Evolutionary conservation across 2,113 vertebrate species (phyloP).

Genomic region (Cisticola juncidis): DNA sequence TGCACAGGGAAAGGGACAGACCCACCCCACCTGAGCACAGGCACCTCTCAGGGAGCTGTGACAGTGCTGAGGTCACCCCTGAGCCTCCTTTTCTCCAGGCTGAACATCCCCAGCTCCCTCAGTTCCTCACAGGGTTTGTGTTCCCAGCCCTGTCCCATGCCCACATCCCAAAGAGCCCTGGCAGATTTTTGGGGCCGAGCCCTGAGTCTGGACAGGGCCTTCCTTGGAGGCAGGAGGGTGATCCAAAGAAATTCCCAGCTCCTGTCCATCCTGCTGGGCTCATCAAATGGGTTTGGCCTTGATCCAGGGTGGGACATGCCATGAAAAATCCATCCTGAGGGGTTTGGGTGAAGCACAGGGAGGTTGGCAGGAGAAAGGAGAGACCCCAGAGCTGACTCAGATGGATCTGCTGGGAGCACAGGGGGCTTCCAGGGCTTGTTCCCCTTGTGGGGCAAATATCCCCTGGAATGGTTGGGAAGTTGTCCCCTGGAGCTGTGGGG

Average conservation of each 20-base stretch:
- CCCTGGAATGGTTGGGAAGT: background rate
- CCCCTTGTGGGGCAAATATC: background rate
- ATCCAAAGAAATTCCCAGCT: background rate
- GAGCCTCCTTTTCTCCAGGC: background rate
- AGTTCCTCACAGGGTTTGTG: background rate
- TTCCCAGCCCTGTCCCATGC: background rate
- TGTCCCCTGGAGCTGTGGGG: background rate
- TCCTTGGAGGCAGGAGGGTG: background rate
- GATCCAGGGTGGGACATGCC: background rate
- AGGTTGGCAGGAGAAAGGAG: background rate
- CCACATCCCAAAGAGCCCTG: background rate
- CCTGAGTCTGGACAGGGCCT: accelerated
- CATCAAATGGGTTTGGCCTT: background rate
- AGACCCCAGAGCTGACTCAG: accelerated
- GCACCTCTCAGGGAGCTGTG: background rate
- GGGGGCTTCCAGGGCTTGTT: accelerated
- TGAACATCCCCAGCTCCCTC: background rate
- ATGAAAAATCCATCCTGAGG: background rate
- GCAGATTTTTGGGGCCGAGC: background rate
- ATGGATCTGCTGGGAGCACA: background rate
- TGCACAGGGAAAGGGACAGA: no score
- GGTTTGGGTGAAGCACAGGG: background rate
- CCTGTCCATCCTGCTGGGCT: background rate
- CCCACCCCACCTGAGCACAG: background rate
- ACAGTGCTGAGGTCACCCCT: background rate